These are phyloP conservation scores for Hoplias malabaricus DNA, from an alignment of 2,113 vertebrate genomes.

Conservation along the genomic window DNA sequence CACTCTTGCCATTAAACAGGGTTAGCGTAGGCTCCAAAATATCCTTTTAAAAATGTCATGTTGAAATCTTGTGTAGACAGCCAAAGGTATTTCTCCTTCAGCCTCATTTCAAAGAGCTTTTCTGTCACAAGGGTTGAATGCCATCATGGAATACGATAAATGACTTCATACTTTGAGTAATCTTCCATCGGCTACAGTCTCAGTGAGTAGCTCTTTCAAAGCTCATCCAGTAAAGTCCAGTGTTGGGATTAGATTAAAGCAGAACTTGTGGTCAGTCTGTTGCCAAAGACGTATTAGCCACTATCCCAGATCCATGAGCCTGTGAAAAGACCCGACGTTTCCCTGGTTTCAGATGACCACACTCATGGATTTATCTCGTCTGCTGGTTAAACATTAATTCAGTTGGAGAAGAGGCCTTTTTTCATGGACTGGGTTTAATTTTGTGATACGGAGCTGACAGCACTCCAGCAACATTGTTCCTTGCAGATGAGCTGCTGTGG, in stretches of 20 bases:
- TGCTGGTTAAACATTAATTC: slow-evolving; percentile 62
- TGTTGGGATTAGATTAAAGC: slow-evolving; percentile 52
- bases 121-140: not conserved
- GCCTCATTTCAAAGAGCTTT: not conserved
- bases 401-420: slow-evolving; percentile 59
- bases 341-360: not conserved
- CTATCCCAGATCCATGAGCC: not conserved
- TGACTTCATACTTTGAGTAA: not conserved
- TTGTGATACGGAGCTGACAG: slow-evolving; percentile 37
- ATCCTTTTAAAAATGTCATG: too few species aligned
- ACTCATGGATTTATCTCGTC: not conserved
- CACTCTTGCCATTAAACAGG: too few species aligned
- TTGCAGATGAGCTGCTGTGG: slow-evolving; percentile 56
- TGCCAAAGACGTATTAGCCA: not conserved
- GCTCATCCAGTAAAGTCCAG: slow-evolving; percentile 10
- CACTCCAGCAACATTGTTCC: slow-evolving; percentile 22
- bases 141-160: not conserved
- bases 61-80: too few species aligned
- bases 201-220: slow-evolving; percentile 23
- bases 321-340: slow-evolving; percentile 7
- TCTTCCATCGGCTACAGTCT: not conserved
- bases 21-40: too few species aligned
- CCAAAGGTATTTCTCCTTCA: too few species aligned
- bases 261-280: slow-evolving; percentile 52
- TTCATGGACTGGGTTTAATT: slow-evolving; percentile 39